Percentiles rank a stretch among this genome's conserved stretches.
These are phyloP conservation scores for Brotula barbata DNA, from an alignment of 2,797 vertebrate species.

Conservation along the genomic window DNA sequence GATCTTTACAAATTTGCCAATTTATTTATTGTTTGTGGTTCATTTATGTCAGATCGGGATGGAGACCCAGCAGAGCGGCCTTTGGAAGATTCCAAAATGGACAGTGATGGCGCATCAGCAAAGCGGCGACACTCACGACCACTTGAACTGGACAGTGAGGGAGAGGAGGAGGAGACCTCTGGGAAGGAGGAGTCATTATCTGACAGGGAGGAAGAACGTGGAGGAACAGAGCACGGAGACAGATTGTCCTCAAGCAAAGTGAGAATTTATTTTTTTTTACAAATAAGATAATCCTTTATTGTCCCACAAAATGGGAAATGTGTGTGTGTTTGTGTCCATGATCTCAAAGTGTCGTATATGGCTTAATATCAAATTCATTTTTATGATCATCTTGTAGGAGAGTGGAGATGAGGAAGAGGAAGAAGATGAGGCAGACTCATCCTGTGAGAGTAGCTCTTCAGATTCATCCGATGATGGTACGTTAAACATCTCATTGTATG, in stretches of 20 bases:
- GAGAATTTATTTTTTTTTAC: no score
- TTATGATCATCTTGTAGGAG: constrained; percentile 53
- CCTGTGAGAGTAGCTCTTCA: constrained; percentile 85
- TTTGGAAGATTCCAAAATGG: constrained; percentile 84
- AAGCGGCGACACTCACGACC: constrained; percentile 87
- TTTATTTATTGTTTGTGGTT: neutral
- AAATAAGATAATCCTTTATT: no score
- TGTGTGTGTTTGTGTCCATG: neutral
- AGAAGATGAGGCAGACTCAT: constrained; percentile 75
- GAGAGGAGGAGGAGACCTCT: constrained; percentile 88
- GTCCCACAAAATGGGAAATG: no score
- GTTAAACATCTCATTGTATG: neutral
- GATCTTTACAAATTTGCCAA: neutral
- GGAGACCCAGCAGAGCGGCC: constrained; percentile 82
- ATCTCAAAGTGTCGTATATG: neutral
- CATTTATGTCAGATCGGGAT: constrained; percentile 76
- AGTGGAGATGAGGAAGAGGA: constrained; percentile 75
- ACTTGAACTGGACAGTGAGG: constrained; percentile 92
- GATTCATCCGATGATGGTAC: constrained; percentile 91
- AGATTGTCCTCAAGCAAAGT: constrained; percentile 80
- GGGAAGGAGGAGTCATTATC: constrained; percentile 81
- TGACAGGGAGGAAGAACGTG: constrained; percentile 83
- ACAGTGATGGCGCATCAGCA: constrained; percentile 76
- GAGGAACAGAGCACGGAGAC: constrained; percentile 73
- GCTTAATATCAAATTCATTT: neutral